These are phyloP conservation scores for Rhinolophus ferrumequinum DNA, from an alignment of 2,113 vertebrate genomes.

Conservation along the genomic window DNA sequence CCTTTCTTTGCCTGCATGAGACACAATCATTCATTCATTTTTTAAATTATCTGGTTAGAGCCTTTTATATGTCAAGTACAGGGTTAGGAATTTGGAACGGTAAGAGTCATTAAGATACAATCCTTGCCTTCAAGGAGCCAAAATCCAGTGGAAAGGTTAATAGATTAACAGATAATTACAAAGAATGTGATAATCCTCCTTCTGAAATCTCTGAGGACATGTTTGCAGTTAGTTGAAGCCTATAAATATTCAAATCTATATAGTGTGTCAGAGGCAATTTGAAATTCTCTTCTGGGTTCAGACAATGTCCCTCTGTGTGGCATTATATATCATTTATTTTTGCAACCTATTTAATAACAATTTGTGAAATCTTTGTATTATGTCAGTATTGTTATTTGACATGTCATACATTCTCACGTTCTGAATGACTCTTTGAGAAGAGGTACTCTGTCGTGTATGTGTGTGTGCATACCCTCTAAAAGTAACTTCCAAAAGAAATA, in stretches of 20 bases:
- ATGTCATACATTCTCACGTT: background rate
- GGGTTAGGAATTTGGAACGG: background rate
- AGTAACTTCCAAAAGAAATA: background rate
- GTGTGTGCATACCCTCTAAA: background rate
- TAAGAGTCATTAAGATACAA: background rate
- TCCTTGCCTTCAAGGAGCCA: background rate
- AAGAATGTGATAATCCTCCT: background rate
- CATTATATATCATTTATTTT: background rate
- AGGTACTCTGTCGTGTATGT: background rate
- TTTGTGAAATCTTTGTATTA: background rate
- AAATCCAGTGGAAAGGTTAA: background rate
- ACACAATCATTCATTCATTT: background rate
- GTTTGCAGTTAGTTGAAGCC: background rate
- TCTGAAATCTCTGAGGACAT: background rate
- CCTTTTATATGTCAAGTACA: background rate
- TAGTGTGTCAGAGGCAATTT: background rate
- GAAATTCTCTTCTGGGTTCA: background rate
- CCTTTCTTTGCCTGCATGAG: background rate
- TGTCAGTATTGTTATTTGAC: background rate
- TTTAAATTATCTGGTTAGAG: background rate
- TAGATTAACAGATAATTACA: background rate
- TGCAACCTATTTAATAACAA: background rate
- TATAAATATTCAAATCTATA: slow-evolving; percentile 41
- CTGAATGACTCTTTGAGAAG: background rate
- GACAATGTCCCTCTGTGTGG: background rate